phyloP scores from a whole-genome alignment of 2,888 invertebrate genomes.

The Beris chalybata region DNA sequence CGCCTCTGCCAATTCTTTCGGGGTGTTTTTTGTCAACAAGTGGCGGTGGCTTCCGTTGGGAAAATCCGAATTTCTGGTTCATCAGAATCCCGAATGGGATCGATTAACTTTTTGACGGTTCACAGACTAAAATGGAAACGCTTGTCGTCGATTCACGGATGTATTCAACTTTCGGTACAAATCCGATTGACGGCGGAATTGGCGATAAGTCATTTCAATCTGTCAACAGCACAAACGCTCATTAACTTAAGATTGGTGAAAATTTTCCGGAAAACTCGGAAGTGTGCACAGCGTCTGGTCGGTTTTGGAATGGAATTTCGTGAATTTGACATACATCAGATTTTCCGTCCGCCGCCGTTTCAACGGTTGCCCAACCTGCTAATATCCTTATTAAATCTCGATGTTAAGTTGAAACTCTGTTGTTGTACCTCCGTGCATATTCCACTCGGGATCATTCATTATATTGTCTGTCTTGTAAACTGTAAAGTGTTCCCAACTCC shows the following conservation, averaged over 20 bases:
- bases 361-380: no score
- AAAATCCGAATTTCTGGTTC: conserved; percentile 28
- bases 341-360: no score
- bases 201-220: conserved; percentile 16
- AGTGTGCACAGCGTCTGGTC: no score
- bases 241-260: conserved; percentile 17
- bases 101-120: conserved; percentile 32
- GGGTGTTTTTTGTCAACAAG: conserved; percentile 37
- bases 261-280: no score
- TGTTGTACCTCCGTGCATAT: no score
- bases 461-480: no score
- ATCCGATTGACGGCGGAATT: background rate
- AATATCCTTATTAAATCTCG: no score
- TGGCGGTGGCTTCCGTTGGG: conserved; percentile 35
- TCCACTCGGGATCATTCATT: no score
- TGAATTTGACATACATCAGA: no score
- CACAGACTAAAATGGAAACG: conserved; percentile 5
- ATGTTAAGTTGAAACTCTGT: no score
- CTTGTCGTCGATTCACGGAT: background rate
- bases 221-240: conserved; percentile 21
- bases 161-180: background rate
- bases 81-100: conserved; percentile 27
- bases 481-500: no score
- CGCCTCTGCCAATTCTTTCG: conserved; percentile 12
- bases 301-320: no score